Evolutionary conservation across 1,140 invertebrate genomes (phyloP), one percentile per base, ranked within the genome.

Genomic region (Drosophila sulfurigaster): DNA sequence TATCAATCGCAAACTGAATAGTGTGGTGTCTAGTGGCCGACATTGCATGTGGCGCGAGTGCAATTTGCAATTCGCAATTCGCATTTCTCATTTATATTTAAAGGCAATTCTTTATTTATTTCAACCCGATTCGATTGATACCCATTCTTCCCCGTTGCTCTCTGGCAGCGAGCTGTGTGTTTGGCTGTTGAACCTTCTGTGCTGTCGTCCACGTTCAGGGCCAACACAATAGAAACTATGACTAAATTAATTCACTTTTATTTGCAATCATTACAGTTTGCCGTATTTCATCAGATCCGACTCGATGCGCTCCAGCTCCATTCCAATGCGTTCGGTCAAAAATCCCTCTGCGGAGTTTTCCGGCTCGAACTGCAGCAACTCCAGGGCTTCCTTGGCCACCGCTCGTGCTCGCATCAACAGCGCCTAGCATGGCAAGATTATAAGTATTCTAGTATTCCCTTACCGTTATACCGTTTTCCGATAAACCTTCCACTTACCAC

Each of bases 351-450:
- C 95, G 10, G 95, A 96, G 32, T 94, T 94, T 0, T 92, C 87
- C 0, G 96, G 96, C 92, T 97, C 96, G 43, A 96, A 94, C 11
- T 96, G 92, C 4, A 97, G 92, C 91, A 95, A 94, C 62, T 94
- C 94, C n/a, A 96, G 86, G 0, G 95, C 93, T 67, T 94, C 93
- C 79, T 95, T 96, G 7, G 96, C 91, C 73, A 94, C 92, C 70
- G 86, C 91, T 66, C 94, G 94, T 0, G 94, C 95, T 45, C 93
- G 80, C 10, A 54, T 49, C 1, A 96, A 88, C 70, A 93, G 93
- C 1, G 74, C 48, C 83, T 86, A 45, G 4, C 11, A 8, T 28
- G 5, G 13, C 2, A 2, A 13, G 10, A 3, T 58, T 1, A 58
- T 10, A 6, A 5, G 15, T 11, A 16, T 11, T 8, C 11, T 41